phyloP scores from a whole-genome alignment of 2,797 vertebrate species.

The Etheostoma perlongum region DNA sequence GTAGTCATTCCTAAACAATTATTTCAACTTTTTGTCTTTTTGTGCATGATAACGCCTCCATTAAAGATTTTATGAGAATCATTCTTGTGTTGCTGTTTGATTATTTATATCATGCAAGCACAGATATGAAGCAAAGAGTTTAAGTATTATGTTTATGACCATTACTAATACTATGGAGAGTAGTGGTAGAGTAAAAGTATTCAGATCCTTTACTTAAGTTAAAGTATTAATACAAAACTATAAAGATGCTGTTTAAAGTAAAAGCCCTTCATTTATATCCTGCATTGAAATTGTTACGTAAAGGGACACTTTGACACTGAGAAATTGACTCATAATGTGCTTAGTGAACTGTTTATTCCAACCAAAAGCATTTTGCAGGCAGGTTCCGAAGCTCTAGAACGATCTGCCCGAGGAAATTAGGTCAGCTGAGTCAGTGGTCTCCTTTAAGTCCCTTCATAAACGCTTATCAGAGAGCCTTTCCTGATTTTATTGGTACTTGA shows the following conservation, averaged over 20 bases:
- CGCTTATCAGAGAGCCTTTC: too few species aligned
- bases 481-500: too few species aligned
- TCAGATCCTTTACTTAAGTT: fast-evolving
- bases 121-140: not conserved
- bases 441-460: too few species aligned
- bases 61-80: conserved; percentile 86
- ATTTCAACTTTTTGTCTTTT: conserved; percentile 53
- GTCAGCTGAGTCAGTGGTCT: too few species aligned
- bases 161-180: not conserved
- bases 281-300: not conserved
- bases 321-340: too few species aligned
- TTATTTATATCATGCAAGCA: conserved; percentile 9
- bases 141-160: not conserved
- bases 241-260: not conserved
- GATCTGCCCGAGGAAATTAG: too few species aligned
- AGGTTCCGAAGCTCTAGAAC: too few species aligned
- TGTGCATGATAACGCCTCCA: conserved; percentile 85
- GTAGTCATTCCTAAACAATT: conserved; percentile 64
- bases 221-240: not conserved
- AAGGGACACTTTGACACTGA: too few species aligned
- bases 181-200: not conserved
- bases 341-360: too few species aligned
- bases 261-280: not conserved
- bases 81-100: conserved; percentile 15
- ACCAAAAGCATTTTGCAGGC: too few species aligned